Evolutionary conservation across 2,113 vertebrate species (phyloP).

Genomic region (Scalopus aquaticus): DNA sequence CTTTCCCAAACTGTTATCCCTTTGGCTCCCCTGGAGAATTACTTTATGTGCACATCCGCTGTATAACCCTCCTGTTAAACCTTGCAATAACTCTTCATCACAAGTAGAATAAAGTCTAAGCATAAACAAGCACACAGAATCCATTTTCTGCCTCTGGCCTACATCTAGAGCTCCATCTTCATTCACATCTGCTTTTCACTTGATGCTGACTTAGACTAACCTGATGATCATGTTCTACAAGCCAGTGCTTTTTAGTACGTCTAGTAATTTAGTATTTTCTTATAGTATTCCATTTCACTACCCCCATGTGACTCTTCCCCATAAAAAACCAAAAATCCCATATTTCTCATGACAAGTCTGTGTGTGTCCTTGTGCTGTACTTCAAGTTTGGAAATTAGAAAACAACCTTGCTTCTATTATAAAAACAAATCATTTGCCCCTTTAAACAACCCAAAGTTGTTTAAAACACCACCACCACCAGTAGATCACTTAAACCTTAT

Average conservation of each 20-base stretch:
- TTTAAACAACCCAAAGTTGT: not conserved
- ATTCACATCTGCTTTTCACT: not conserved
- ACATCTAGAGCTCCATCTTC: not conserved
- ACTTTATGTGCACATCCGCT: not conserved
- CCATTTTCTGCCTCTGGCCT: not conserved
- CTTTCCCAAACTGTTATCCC: not conserved
- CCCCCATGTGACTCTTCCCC: not conserved
- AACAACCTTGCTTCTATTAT: not conserved
- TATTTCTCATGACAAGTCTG: not conserved
- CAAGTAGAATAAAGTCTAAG: not conserved
- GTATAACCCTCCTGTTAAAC: not conserved
- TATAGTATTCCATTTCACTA: not conserved
- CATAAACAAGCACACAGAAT: not conserved
- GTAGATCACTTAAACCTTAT: not conserved
- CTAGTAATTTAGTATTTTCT: not conserved
- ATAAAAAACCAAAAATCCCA: not conserved
- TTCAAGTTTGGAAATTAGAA: not conserved
- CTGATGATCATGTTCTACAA: not conserved
- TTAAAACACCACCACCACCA: not conserved
- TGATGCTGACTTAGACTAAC: not conserved
- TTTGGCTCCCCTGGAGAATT: not conserved
- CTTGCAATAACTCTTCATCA: not conserved
- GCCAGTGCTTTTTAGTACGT: not conserved
- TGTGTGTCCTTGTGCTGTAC: not conserved
- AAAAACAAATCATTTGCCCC: not conserved